Evolutionary conservation across 2,797 vertebrate genomes (phyloP), one percentile per base, ranked within the genome.

Genomic region (Sandelia bainsii): DNA sequence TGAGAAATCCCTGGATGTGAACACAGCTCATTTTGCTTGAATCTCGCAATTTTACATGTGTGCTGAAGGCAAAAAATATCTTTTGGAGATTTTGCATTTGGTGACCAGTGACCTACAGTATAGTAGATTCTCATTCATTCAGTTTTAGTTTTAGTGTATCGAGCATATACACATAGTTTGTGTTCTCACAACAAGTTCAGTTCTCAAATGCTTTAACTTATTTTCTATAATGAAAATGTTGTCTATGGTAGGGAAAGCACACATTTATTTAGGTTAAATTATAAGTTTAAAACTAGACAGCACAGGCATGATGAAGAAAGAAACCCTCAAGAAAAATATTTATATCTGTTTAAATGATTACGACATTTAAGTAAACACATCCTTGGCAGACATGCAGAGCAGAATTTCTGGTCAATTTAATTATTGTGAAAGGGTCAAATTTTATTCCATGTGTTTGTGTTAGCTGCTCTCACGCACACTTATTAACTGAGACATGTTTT

Each of bases 241-340:
- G 54, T n/a, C 44, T 76, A 74, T 76, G 76, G 79, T 39, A 45
- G 27, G 48, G 65, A 78, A 78, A 83, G 37, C 42, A 63, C 44
- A 77, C 72, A 13, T 91, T 90, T 91, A 89, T 92, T 93, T 91
- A 88, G 57, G 40, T 17, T 42, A 42, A 42, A 23, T 23, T 59
- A 79, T 49, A 74, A 86, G 69, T 81, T 73, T 81, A 23, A 65
- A 58, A 86, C 54, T 17, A 45, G 49, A 80, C 77, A 51, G 68
- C 45, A 56, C 50, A 76, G 80, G 84, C 75, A 57, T 62, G 53
- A 76, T 83, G 59, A 83, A 66, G 64, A 49, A 68, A 71, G 6
- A 42, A 42, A 17, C 6, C 40, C 40, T 16, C 12, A 42, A 42
- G 40, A 42, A 42, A 83, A 86, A 89, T 87, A 80, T 87, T 84